These are phyloP conservation scores for Drosophila nebulosa DNA, from an alignment of 1,140 invertebrate genomes.

Conservation along the genomic window DNA sequence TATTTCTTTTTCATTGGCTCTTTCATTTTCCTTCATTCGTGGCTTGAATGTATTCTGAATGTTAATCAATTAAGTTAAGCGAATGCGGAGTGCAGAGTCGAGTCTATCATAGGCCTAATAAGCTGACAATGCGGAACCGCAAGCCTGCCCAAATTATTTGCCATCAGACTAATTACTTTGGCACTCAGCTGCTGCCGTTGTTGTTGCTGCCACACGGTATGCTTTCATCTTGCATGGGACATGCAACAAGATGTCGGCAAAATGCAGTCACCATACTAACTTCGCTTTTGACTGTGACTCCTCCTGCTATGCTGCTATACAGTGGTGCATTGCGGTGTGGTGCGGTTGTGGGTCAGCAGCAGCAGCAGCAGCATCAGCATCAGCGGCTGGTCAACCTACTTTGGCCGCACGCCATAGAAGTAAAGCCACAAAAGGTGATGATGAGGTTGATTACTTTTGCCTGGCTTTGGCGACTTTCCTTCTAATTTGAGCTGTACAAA, in stretches of 20 bases:
- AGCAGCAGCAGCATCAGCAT: slow-evolving; percentile 49
- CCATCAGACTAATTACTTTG: slow-evolving; percentile 75
- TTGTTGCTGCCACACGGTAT: slow-evolving; percentile 37
- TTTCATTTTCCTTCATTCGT: not conserved
- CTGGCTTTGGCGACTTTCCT: slow-evolving; percentile 68
- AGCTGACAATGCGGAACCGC: slow-evolving; percentile 69
- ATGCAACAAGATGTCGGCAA: slow-evolving; percentile 41
- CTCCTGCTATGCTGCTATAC: too few species aligned
- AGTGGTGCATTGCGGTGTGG: not conserved
- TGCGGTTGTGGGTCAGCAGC: slow-evolving; percentile 58
- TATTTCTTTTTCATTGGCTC: not conserved
- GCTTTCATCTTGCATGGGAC: slow-evolving; percentile 70
- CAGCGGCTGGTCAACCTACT: slow-evolving; percentile 66
- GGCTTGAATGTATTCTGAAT: slow-evolving; percentile 36
- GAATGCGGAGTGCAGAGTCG: slow-evolving; percentile 3
- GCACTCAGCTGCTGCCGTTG: slow-evolving; percentile 61
- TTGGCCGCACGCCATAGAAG: slow-evolving; percentile 43
- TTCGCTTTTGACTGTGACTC: not conserved
- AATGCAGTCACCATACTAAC: slow-evolving; percentile 31
- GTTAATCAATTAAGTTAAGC: slow-evolving; percentile 54
- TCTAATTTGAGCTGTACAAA: slow-evolving; percentile 72
- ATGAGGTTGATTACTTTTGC: slow-evolving; percentile 70
- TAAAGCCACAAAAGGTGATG: slow-evolving; percentile 71
- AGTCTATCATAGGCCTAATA: slow-evolving; percentile 67
- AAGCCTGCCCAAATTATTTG: slow-evolving; percentile 68